phyloP scores from a whole-genome alignment of 2,888 invertebrate species.

The Mallateleia sp. region DNA sequence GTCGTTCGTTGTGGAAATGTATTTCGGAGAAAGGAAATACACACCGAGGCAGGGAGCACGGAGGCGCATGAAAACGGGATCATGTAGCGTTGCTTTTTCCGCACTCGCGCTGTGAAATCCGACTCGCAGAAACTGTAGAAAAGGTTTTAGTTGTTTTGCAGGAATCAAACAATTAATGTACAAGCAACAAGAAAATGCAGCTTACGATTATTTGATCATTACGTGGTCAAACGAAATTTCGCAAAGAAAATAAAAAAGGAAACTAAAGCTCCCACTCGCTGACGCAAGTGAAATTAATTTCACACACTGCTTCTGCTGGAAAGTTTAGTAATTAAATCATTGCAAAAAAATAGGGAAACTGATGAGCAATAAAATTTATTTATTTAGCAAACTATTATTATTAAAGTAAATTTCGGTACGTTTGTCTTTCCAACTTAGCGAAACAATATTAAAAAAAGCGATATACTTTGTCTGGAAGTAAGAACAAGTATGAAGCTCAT shows the following conservation, averaged over 20 bases:
- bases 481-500: too few species aligned
- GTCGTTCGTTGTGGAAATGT: constrained; percentile 80
- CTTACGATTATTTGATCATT: constrained; percentile 55
- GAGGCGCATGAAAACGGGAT: constrained; percentile 54
- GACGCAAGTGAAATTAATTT: constrained; percentile 10
- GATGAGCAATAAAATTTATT: too few species aligned
- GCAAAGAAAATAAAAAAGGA: constrained; percentile 4
- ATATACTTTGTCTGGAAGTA: too few species aligned
- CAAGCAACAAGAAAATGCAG: constrained; percentile 40
- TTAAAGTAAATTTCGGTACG: neutral
- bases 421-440: neutral
- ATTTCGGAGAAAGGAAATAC: constrained; percentile 78
- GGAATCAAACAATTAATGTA: constrained; percentile 59
- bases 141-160: constrained; percentile 33
- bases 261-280: neutral
- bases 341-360: too few species aligned
- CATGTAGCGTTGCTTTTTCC: constrained; percentile 56
- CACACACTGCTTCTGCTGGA: neutral
- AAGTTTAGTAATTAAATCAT: constrained; percentile 2
- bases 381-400: too few species aligned
- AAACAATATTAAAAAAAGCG: neutral
- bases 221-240: constrained; percentile 15
- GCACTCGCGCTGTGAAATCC: constrained; percentile 27
- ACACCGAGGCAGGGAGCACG: constrained; percentile 10
- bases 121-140: constrained; percentile 39